phyloP scores from a whole-genome alignment of 2,797 vertebrate species.

The Novumbra hubbsi region DNA sequence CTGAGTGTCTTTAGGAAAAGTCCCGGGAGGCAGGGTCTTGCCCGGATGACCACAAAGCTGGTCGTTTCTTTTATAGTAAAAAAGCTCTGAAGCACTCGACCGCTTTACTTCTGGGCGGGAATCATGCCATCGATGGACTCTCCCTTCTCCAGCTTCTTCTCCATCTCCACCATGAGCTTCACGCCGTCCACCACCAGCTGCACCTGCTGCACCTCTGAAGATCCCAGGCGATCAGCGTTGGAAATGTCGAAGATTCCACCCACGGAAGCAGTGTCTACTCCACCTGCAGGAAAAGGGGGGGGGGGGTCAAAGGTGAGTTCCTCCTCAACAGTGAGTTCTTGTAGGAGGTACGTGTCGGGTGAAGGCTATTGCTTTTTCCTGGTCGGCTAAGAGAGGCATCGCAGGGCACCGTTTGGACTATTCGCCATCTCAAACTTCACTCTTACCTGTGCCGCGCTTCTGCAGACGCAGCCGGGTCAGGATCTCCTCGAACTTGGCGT shows the following conservation, averaged over 20 bases:
- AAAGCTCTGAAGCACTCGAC: constrained; percentile 52
- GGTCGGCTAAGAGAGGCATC: background rate
- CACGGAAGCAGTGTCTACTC: constrained; percentile 92
- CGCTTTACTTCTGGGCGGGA: constrained; percentile 88
- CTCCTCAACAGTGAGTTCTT: background rate
- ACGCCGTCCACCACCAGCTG: constrained; percentile 96
- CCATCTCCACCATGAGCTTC: constrained; percentile 97
- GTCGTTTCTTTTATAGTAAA: constrained; percentile 62
- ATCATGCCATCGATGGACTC: constrained; percentile 91
- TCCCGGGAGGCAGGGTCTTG: constrained; percentile 20
- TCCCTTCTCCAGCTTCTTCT: constrained; percentile 96
- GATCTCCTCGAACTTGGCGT: constrained; percentile 83
- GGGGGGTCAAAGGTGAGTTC: background rate
- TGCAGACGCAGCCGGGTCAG: constrained; percentile 83
- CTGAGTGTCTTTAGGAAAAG: constrained; percentile 54
- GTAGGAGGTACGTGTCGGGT: background rate
- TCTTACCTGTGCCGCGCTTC: constrained; percentile 82
- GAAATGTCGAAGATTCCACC: constrained; percentile 93
- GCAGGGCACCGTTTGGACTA: background rate
- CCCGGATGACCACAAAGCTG: constrained; percentile 54
- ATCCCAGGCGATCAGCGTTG: constrained; percentile 93
- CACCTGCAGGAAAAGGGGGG: constrained; percentile 68
- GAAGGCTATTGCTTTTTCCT: background rate
- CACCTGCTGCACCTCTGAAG: constrained; percentile 91
- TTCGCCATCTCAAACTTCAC: background rate